phyloP scores from a whole-genome alignment of 1,140 invertebrate species.

The Phortica variegata region DNA sequence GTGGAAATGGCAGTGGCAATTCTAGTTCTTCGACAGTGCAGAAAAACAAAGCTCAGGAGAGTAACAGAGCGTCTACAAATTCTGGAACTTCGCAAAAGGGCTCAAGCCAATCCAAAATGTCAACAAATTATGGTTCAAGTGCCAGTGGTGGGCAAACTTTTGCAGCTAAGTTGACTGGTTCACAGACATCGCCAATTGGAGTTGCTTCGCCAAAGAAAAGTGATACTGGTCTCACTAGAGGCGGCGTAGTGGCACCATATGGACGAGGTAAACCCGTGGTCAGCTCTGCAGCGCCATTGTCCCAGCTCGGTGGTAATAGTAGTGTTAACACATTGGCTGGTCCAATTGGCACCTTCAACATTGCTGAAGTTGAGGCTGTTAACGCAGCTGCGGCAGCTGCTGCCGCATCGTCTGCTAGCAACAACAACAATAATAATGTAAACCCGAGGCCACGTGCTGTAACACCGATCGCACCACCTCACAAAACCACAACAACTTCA shows the following conservation, averaged over 20 bases:
- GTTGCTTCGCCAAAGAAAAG: constrained; percentile 40
- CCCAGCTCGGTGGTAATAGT: constrained; percentile 57
- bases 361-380: constrained; percentile 50
- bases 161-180: constrained; percentile 16
- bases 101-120: background rate
- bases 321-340: constrained; percentile 51
- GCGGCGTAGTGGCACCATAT: constrained; percentile 56
- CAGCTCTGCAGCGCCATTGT: constrained; percentile 20
- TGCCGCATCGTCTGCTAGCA: constrained; percentile 8
- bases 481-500: constrained; percentile 23
- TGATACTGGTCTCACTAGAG: constrained; percentile 43
- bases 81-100: constrained; percentile 21
- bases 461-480: constrained; percentile 46
- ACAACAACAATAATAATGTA: constrained; percentile 10
- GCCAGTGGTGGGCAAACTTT: constrained; percentile 15
- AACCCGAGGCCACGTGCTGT: constrained; percentile 25
- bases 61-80: constrained; percentile 15
- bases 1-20: constrained; percentile 46
- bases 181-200: constrained; percentile 18
- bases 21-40: background rate
- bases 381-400: constrained; percentile 42
- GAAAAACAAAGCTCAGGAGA: constrained; percentile 13
- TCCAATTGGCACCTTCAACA: constrained; percentile 53
- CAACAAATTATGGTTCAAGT: too few relatives aligned
- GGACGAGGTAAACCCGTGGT: constrained; percentile 57